A percentile compares a stretch with the other conserved stretches of the same genome.
phyloP scores from a whole-genome alignment of 1,140 invertebrate species.

The Lerema accius region DNA sequence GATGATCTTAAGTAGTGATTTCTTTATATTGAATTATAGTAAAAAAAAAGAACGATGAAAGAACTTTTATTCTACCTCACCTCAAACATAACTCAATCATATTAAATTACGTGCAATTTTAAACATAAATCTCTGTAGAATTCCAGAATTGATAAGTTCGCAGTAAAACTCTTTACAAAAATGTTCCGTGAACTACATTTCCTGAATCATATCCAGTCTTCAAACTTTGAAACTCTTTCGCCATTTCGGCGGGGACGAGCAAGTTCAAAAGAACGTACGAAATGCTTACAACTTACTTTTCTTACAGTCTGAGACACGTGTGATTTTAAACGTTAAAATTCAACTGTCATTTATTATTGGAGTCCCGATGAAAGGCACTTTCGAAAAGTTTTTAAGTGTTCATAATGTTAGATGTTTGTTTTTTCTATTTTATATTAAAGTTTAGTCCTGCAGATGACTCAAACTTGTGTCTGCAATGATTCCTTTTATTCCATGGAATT shows the following conservation, averaged over 20 bases:
- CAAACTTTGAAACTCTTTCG: constrained; percentile 29
- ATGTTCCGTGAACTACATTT: constrained; percentile 25
- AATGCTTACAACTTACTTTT: constrained; percentile 29
- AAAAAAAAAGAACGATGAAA: too few species aligned
- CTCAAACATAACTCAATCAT: too few species aligned
- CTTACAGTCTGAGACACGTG: background rate
- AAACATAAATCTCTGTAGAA: background rate
- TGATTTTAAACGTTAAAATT: background rate
- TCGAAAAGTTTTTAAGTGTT: too few species aligned
- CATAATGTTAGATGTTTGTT: too few species aligned
- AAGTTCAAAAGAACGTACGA: constrained; percentile 22
- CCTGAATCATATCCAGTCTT: constrained; percentile 34
- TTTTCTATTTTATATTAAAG: too few species aligned
- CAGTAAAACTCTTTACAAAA: constrained; percentile 16
- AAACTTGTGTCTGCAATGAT: too few species aligned
- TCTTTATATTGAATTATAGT: too few species aligned
- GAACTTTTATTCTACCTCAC: too few species aligned
- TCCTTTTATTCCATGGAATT: too few species aligned
- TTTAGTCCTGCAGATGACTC: too few species aligned
- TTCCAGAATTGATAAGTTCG: constrained; percentile 7
- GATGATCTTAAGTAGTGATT: too few species aligned
- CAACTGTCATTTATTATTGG: background rate
- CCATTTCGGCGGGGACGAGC: constrained; percentile 3
- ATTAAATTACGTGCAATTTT: background rate
- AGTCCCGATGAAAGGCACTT: background rate